Percentiles rank a stretch among this genome's conserved stretches.
Conservation (phyloP, 2,797 vertebrate genomes). For the Denticeps clupeoides region DNA sequence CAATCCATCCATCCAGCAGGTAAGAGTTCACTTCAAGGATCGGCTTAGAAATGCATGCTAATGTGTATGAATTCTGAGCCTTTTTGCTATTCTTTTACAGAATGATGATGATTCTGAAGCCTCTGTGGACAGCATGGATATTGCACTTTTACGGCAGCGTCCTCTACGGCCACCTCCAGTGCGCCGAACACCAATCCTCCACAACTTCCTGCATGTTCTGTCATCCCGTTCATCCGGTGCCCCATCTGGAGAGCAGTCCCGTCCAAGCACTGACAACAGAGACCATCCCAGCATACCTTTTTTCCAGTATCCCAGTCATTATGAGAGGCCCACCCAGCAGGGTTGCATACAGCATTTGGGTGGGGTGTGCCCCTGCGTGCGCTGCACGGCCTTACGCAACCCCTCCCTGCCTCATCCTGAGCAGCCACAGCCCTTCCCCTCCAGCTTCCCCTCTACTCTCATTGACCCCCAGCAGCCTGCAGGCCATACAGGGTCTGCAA, state of each 20-base stretch:
- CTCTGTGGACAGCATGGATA: slow-evolving; percentile 90
- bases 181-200: slow-evolving; percentile 91
- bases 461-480: slow-evolving; percentile 83
- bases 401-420: slow-evolving; percentile 59
- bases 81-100: slow-evolving; percentile 46
- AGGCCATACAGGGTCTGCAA: slow-evolving; percentile 70
- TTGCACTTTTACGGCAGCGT: slow-evolving; percentile 90
- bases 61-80: background rate
- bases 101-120: slow-evolving; percentile 95
- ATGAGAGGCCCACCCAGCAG: slow-evolving; percentile 62
- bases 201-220: slow-evolving; percentile 98
- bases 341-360: slow-evolving; percentile 95
- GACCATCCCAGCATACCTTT: slow-evolving; percentile 69
- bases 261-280: slow-evolving; percentile 42
- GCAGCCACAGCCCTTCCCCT: slow-evolving; percentile 57
- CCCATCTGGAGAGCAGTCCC: slow-evolving; percentile 62
- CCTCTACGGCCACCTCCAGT: slow-evolving; percentile 91
- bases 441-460: slow-evolving; percentile 70
- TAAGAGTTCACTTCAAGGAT: slow-evolving; percentile 38
- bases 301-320: slow-evolving; percentile 74
- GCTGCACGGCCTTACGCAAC: slow-evolving; percentile 73
- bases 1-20: slow-evolving; percentile 97
- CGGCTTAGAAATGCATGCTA: background rate
- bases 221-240: slow-evolving; percentile 86
- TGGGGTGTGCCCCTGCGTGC: slow-evolving; percentile 87